Evolutionary conservation across 2,888 invertebrate species (phyloP), one percentile per base, ranked within the genome.

Genomic region (Palloptera scutellata): DNA sequence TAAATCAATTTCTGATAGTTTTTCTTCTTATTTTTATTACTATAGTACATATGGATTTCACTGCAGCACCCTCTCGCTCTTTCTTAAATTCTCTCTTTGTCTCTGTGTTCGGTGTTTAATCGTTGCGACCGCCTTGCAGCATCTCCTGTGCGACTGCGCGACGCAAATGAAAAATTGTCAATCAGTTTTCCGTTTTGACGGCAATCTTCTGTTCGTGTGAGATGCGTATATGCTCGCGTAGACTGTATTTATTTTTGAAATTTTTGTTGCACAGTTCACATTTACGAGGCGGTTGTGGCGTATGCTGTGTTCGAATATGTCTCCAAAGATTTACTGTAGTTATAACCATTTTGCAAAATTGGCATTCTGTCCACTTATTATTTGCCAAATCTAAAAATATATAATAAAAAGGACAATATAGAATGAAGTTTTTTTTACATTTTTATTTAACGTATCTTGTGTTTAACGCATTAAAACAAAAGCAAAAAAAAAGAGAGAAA

Each of bases 291-390:
- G 85, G 84, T 74, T 85, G 85, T 64, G 85, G 84, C 69, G 85
- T 85, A 66, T 85, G 85, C 76, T 85, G 85, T 69, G 85, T 85
- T 76, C 86, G 84, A 81, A 85, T 84, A 83, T 85, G 85, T 82
- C 85, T 83, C 85, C 85, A 85, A 80, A 85, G 84, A 83, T 85
- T 85, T 73, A 85, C 85, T 70, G 85, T 84, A 73, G 85, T 85
- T 77, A 85, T 85, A 75, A 85, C 84, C 83, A 85, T 83, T 84
- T 85, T 85, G 83, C 85, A 85, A 82, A 84, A 85, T 75, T 85
- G 85, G 83, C 85, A 85, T 82, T 85, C 85, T 77, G 85, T 84
- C 85, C 85, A 85, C 76, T 85, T 85, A 81, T 83, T 85, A 81
- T 83, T 84, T 80, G 83, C 79, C 77, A 83, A 83, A 83, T 84